Evolutionary conservation across 2,113 vertebrate genomes (phyloP), one percentile per base, ranked within the genome.

Genomic region (Marmota flaviventris): DNA sequence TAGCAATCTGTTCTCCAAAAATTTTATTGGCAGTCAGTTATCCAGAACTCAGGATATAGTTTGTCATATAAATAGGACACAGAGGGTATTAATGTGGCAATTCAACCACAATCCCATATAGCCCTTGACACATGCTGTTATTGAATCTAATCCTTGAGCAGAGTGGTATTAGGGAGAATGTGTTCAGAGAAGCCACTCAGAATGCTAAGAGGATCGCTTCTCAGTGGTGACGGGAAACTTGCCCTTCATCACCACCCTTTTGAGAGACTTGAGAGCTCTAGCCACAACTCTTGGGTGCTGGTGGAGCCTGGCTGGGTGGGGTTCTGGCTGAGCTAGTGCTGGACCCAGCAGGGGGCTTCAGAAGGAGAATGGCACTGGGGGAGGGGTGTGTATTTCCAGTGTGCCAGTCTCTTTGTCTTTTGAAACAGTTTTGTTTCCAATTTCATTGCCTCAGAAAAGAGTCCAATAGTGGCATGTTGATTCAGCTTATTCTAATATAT

Each of bases 61-160:
- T 95, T 84, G 73, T 94, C 69, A 51, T 78, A 32, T 85, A 83
- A 73, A n/a, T 45, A 83, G 61, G 48, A 58, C 88, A 70, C 8
- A 82, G 37, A 63, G 25, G 8, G 3, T 45, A 67, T 79, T 94
- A 58, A 86, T 75, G 48, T 6, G 25, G 39, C 56, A 78, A 82
- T 14, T 78, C 75, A 93, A 32, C 37, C 12, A 34, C 25, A 16
- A 10, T 84, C 53, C 48, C 87, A 20, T 9, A 6, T 8, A 91
- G 76, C 58, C 25, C 1, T 17, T 37, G 22, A 88, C 10, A 73
- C 8, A 10, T 5, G 14, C 20, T 91, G 27, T 69, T 85, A 27
- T 34, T 17, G 79, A 72, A 51, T 32, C 42, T 67, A 85, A 93
- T 79, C 7, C 51, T 92, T 53, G 17, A n/a, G 13, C 58, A 63